Percentiles rank a stretch among this genome's conserved stretches.
phyloP scores from a whole-genome alignment of 2,888 invertebrate species.

The Halictus quadricinctus region DNA sequence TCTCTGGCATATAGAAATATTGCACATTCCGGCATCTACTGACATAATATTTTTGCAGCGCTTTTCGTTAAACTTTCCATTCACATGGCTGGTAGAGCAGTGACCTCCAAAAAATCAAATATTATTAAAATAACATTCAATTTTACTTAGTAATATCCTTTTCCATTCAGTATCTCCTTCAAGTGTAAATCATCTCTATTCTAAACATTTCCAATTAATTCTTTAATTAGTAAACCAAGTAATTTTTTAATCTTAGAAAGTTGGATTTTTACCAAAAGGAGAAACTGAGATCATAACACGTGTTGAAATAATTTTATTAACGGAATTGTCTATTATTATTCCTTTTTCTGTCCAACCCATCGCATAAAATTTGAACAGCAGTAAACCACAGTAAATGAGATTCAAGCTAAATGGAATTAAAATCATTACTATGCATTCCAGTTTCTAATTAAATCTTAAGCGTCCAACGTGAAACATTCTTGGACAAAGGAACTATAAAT shows the following conservation, averaged over 20 bases:
- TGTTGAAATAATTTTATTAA: background rate
- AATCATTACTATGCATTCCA: too few relatives aligned
- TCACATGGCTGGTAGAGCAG: background rate
- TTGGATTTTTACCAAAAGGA: background rate
- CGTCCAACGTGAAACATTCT: too few relatives aligned
- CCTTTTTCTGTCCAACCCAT: too few relatives aligned
- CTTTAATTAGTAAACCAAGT: background rate
- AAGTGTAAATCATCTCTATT: background rate
- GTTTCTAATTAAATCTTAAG: too few relatives aligned
- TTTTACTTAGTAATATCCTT: background rate
- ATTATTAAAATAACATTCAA: background rate
- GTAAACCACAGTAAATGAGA: background rate
- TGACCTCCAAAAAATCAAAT: background rate
- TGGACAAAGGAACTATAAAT: too few relatives aligned
- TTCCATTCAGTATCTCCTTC: background rate
- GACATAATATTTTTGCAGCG: background rate
- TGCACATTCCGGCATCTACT: background rate
- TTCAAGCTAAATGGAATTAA: background rate
- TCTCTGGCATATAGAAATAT: background rate
- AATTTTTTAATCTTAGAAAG: background rate
- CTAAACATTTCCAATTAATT: background rate
- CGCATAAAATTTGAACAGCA: too few relatives aligned
- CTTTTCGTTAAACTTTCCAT: background rate
- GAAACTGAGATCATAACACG: background rate
- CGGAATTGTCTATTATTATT: background rate